Conservation (phyloP, 2,113 vertebrate species). For the Microcebus griseorufus region DNA sequence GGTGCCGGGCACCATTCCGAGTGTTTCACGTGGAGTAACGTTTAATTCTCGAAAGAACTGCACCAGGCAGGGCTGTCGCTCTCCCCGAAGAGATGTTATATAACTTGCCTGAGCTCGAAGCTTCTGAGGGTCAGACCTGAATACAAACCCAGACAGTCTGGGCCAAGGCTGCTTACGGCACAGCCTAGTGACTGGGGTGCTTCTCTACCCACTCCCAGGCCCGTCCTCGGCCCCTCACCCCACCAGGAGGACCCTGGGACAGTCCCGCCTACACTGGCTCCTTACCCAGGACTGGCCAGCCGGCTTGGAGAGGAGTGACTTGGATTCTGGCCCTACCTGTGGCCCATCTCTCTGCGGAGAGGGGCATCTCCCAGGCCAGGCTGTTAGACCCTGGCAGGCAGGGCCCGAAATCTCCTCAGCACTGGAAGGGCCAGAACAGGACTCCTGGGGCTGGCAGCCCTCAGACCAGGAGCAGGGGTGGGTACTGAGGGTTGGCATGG, state of each 20-base stretch:
- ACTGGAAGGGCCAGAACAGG: background rate
- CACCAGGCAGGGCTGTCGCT: background rate
- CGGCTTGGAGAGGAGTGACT: background rate
- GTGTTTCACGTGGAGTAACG: background rate
- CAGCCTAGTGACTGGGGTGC: background rate
- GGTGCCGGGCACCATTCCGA: background rate
- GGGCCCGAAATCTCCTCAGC: background rate
- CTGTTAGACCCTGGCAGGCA: background rate
- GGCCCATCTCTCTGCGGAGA: background rate
- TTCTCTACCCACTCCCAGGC: background rate
- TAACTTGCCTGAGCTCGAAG: background rate
- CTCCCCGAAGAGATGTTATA: background rate
- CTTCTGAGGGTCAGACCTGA: background rate
- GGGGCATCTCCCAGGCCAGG: background rate
- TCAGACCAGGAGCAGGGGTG: background rate
- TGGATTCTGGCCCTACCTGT: background rate
- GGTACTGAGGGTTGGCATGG: background rate
- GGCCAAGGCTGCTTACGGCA: background rate
- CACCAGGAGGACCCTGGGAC: background rate
- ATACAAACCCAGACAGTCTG: background rate
- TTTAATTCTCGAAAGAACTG: background rate
- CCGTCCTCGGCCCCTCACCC: accelerated
- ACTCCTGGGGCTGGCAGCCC: background rate
- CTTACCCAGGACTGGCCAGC: background rate
- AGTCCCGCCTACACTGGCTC: background rate